These are phyloP conservation scores for Theocolax elegans DNA, from an alignment of 1,140 invertebrate genomes.

Conservation along the genomic window DNA sequence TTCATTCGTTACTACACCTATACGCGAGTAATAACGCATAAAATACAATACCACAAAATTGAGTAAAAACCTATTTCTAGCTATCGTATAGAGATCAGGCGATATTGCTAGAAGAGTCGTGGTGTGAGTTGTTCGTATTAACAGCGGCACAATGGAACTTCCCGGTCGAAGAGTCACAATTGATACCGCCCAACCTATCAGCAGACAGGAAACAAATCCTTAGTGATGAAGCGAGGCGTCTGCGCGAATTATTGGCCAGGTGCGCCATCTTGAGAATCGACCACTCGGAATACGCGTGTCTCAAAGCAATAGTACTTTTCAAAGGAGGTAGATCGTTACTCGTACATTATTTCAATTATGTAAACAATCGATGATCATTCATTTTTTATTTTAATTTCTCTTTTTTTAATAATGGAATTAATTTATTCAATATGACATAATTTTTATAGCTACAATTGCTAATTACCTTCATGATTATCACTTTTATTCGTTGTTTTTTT, in stretches of 20 bases:
- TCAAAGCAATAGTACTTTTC: conserved; percentile 85
- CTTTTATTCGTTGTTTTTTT: no score
- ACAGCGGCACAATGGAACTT: conserved; percentile 84
- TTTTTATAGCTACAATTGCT: no score
- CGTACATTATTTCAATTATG: no score
- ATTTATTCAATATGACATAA: no score
- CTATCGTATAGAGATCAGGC: conserved; percentile 79
- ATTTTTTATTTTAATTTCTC: no score
- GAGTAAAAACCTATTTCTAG: conserved; percentile 56
- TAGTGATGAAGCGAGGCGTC: conserved; percentile 67
- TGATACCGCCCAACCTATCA: conserved; percentile 54
- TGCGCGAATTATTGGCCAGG: conserved; percentile 74
- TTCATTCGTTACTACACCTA: no score
- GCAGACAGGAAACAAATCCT: conserved; percentile 61
- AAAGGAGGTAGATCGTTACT: conserved; percentile 87
- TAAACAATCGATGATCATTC: no score
- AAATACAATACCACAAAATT: no score
- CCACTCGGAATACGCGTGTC: conserved; percentile 85
- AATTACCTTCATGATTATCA: no score
- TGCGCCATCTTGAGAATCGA: conserved; percentile 77
- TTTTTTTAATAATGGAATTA: no score
- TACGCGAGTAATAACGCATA: no score
- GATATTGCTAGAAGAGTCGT: conserved; percentile 79
- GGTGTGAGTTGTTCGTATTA: conserved; percentile 87
- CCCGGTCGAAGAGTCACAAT: conserved; percentile 72